phyloP scores from a whole-genome alignment of 1,140 invertebrate genomes.

The Drosophila erecta region DNA sequence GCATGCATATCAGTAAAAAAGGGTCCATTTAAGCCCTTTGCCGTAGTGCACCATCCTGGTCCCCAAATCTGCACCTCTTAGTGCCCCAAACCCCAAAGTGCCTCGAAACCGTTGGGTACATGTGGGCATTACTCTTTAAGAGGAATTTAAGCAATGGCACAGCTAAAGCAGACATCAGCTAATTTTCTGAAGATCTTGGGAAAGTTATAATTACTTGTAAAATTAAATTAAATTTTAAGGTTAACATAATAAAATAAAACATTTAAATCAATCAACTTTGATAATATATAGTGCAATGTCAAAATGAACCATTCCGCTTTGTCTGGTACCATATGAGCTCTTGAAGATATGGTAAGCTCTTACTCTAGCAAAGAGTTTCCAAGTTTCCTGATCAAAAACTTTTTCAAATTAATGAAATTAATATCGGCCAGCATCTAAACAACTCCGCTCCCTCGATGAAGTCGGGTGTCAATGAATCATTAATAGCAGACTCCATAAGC shows the following conservation, averaged over 20 bases:
- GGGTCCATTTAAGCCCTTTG: constrained; percentile 37
- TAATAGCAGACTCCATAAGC: constrained; percentile 19
- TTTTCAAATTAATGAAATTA: neutral
- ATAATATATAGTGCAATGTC: too few relatives aligned
- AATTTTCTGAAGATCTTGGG: neutral
- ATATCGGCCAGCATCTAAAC: neutral
- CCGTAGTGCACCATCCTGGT: constrained; percentile 3
- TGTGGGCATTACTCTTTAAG: neutral
- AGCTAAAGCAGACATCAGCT: neutral
- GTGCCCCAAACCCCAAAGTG: neutral
- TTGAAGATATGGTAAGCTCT: too few relatives aligned
- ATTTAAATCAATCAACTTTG: too few relatives aligned
- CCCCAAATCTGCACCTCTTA: constrained; percentile 2
- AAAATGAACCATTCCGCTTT: too few relatives aligned
- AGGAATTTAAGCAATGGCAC: constrained; percentile 1
- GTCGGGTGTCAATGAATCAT: constrained; percentile 34
- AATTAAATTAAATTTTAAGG: too few relatives aligned
- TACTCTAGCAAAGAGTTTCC: too few relatives aligned
- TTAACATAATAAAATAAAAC: too few relatives aligned
- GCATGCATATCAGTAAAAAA: constrained; percentile 30
- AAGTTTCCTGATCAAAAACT: too few relatives aligned
- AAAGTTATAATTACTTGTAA: too few relatives aligned
- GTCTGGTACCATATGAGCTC: too few relatives aligned
- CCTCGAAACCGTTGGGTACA: neutral
- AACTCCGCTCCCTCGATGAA: constrained; percentile 8